Conservation (phyloP, 2,888 invertebrate genomes). For the Brachylomia viminalis region DNA sequence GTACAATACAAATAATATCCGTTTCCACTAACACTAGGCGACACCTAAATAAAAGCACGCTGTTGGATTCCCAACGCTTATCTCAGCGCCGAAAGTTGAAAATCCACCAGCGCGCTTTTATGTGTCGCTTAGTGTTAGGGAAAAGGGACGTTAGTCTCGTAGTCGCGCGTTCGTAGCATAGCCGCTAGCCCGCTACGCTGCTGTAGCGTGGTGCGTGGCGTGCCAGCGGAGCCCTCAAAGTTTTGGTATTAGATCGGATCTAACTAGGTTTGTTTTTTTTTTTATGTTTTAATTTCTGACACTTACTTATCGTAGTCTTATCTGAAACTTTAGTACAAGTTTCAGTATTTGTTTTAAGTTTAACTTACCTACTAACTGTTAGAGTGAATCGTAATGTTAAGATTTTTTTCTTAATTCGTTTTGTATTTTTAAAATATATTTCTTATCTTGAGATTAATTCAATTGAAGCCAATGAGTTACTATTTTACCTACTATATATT, state of each 20-base stretch:
- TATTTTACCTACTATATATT: background rate
- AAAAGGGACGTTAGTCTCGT: background rate
- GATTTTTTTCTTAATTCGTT: no score
- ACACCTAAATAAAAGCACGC: background rate
- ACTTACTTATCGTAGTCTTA: conserved; percentile 17
- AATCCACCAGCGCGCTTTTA: background rate
- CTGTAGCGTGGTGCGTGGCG: conserved; percentile 38
- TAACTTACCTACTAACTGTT: conserved; percentile 11
- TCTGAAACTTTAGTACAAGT: background rate
- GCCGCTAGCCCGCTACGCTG: no score
- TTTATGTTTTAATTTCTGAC: conserved; percentile 12
- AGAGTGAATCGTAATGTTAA: background rate
- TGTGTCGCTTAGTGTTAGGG: background rate
- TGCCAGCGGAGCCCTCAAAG: background rate
- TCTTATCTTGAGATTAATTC: background rate
- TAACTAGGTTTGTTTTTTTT: conserved; percentile 12
- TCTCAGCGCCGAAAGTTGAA: background rate
- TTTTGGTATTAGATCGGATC: background rate
- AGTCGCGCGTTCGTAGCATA: conserved; percentile 9
- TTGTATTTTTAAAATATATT: background rate
- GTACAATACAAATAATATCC: background rate
- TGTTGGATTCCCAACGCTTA: background rate
- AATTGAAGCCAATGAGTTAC: background rate
- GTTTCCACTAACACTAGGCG: background rate
- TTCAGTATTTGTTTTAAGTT: conserved; percentile 13